A percentile compares a stretch with the other conserved stretches of the same genome.
Evolutionary conservation across 2,888 invertebrate species (phyloP).

Genomic region (Melipona beecheii): DNA sequence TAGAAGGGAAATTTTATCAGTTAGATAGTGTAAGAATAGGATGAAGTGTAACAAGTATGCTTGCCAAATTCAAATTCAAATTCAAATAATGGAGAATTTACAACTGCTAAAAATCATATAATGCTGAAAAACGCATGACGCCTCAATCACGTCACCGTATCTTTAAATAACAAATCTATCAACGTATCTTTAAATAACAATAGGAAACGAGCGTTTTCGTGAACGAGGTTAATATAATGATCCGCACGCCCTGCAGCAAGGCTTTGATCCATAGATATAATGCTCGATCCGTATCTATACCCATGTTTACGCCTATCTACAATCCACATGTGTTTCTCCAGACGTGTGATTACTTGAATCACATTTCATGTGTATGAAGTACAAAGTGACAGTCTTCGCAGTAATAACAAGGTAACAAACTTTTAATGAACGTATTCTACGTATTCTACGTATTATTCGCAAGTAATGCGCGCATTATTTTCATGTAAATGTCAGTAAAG

Average conservation of each 20-base stretch:
- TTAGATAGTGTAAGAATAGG: neutral
- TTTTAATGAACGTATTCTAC: conserved; percentile 58
- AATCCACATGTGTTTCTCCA: conserved; percentile 21
- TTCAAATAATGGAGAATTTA: too few species aligned
- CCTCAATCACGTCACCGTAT: too few species aligned
- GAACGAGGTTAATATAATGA: neutral
- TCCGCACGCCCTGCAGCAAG: neutral
- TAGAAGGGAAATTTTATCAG: too few species aligned
- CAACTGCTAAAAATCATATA: too few species aligned
- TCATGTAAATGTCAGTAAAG: conserved; percentile 11
- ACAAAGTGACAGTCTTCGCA: conserved; percentile 19
- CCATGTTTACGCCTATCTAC: conserved; percentile 19
- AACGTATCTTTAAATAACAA: neutral
- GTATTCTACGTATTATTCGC: conserved; percentile 28
- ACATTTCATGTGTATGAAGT: conserved; percentile 21
- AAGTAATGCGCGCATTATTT: conserved; percentile 11
- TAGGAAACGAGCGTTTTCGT: neutral
- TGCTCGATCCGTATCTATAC: conserved; percentile 12
- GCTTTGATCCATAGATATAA: neutral
- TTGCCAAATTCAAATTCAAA: too few species aligned
- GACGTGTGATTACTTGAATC: conserved; percentile 32
- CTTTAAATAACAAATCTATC: too few species aligned
- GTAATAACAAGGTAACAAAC: conserved; percentile 49
- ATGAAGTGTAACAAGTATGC: neutral
- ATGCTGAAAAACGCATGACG: too few species aligned